Evolutionary conservation across 2,113 vertebrate genomes (phyloP).

Genomic region (Hypomesus transpacificus): DNA sequence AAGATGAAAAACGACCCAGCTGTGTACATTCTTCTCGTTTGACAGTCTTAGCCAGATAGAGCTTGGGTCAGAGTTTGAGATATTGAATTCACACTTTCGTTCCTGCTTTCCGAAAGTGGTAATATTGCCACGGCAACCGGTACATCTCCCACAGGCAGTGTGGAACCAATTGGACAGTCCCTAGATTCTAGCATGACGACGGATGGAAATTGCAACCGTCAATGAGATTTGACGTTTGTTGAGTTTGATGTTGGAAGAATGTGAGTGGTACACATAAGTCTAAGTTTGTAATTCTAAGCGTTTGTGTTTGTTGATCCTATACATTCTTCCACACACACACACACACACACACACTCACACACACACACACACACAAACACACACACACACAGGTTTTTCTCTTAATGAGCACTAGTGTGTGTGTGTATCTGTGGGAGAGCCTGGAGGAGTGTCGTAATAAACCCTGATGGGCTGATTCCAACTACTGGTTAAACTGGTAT

Average conservation of each 20-base stretch:
- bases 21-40: conserved; percentile 23
- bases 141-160: conserved; percentile 16
- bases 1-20: background rate
- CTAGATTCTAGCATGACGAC: conserved; percentile 24
- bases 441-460: background rate
- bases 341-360: no score
- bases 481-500: background rate
- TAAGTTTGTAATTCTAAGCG: conserved; percentile 21
- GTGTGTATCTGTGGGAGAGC: background rate
- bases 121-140: conserved; percentile 52
- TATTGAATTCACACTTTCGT: conserved; percentile 44
- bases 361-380: no score
- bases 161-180: conserved; percentile 33
- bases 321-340: no score
- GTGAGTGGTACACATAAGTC: no score
- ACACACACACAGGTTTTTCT: no score
- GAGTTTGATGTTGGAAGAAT: no score
- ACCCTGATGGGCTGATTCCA: background rate
- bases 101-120: conserved; percentile 30
- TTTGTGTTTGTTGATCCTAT: conserved; percentile 10
- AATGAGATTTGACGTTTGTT: no score
- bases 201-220: background rate
- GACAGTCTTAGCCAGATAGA: conserved; percentile 26
- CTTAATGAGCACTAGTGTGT: background rate
- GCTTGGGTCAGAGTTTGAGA: conserved; percentile 24